These are phyloP conservation scores for Fissipunctia ypsillon DNA, from an alignment of 2,888 invertebrate species.

Conservation along the genomic window DNA sequence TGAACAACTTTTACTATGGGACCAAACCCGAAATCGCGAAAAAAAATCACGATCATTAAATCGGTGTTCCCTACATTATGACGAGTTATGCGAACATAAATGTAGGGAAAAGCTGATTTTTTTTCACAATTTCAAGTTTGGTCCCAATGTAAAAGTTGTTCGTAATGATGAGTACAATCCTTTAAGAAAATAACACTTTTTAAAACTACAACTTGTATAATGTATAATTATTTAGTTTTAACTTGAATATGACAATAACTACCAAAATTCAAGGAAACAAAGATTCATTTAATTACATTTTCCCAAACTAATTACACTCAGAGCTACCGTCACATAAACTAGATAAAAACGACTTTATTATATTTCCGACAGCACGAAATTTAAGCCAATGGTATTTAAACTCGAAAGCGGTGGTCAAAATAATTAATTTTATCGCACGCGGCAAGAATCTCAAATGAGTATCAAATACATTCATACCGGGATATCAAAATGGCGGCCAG, in stretches of 20 bases:
- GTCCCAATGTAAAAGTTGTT: too few species aligned
- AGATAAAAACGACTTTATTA: slow-evolving; percentile 56
- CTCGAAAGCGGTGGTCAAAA: slow-evolving; percentile 46
- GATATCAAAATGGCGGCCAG: slow-evolving; percentile 41
- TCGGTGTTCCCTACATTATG: too few species aligned
- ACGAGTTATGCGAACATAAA: too few species aligned
- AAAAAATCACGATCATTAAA: too few species aligned
- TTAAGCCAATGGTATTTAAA: slow-evolving; percentile 34
- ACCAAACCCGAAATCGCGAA: too few species aligned
- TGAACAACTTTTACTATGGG: too few species aligned
- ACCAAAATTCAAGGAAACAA: not conserved
- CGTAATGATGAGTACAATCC: too few species aligned
- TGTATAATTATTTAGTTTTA: too few species aligned
- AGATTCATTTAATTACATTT: not conserved
- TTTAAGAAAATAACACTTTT: too few species aligned
- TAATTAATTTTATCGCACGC: slow-evolving; percentile 58
- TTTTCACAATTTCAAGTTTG: too few species aligned
- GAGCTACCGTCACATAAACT: slow-evolving; percentile 23
- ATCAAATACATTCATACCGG: slow-evolving; percentile 41
- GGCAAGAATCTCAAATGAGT: slow-evolving; percentile 52
- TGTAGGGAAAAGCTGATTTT: too few species aligned
- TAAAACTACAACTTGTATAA: too few species aligned
- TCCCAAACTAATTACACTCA: slow-evolving; percentile 22
- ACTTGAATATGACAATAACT: not conserved
- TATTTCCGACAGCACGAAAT: slow-evolving; percentile 35